phyloP scores from a whole-genome alignment of 1,140 invertebrate genomes.

The Apis florea region DNA sequence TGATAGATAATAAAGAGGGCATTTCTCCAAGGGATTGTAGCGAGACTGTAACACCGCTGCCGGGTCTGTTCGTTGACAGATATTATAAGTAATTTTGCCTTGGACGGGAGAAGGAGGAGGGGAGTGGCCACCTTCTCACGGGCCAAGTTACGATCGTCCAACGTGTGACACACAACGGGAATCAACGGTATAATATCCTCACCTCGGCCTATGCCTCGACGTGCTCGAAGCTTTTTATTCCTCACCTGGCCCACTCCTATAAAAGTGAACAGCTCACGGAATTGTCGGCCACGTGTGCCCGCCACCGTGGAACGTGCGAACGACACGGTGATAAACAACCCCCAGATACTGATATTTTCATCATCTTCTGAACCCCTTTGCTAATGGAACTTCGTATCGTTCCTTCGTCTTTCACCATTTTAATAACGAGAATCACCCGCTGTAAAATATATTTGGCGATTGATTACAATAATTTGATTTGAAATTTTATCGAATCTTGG shows the following conservation, averaged over 20 bases:
- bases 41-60: slow-evolving; percentile 49
- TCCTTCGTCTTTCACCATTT: neutral
- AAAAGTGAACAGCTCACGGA: slow-evolving; percentile 26
- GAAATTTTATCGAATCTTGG: no score
- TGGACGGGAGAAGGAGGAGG: neutral
- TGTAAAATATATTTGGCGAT: no score
- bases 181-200: slow-evolving; percentile 57
- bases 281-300: neutral
- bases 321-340: slow-evolving; percentile 3
- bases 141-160: slow-evolving; percentile 63
- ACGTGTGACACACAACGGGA: slow-evolving; percentile 65
- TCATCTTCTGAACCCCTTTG: neutral
- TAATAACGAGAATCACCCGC: no score
- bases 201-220: slow-evolving; percentile 40
- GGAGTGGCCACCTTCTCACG: no score
- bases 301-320: neutral
- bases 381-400: neutral
- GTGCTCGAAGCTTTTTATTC: slow-evolving; percentile 50
- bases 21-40: slow-evolving; percentile 68
- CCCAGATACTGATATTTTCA: slow-evolving; percentile 12
- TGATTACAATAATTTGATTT: no score
- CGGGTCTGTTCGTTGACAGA: slow-evolving; percentile 58
- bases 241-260: neutral
- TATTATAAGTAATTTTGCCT: slow-evolving; percentile 72
- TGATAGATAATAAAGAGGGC: slow-evolving; percentile 73